A percentile compares a stretch with the other conserved stretches of the same genome.
phyloP scores from a whole-genome alignment of 2,113 vertebrate genomes.

The Halichoerus grypus region DNA sequence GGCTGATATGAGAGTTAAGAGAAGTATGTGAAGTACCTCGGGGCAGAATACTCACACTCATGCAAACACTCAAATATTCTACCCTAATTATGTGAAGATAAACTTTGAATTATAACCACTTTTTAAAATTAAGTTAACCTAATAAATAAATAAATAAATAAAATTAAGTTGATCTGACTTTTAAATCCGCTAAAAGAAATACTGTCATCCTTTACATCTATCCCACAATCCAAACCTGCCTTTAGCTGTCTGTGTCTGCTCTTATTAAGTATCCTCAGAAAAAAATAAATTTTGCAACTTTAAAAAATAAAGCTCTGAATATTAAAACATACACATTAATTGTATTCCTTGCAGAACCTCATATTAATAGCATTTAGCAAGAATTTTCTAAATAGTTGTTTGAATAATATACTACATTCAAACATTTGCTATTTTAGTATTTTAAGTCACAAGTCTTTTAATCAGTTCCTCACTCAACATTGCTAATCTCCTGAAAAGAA shows the following conservation, averaged over 20 bases:
- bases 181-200: neutral
- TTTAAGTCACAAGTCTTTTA: conserved; percentile 6
- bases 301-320: conserved; percentile 8
- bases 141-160: neutral
- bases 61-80: neutral
- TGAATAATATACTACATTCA: neutral
- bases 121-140: conserved; percentile 21
- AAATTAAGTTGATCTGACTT: conserved; percentile 9
- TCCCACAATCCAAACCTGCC: neutral
- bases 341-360: neutral
- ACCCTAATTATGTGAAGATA: conserved; percentile 30
- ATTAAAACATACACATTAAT: neutral
- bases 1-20: neutral
- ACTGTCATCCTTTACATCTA: neutral
- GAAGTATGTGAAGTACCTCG: neutral
- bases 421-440: neutral
- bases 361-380: neutral
- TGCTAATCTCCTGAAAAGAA: neutral
- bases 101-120: neutral
- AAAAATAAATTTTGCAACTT: neutral
- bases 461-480: neutral
- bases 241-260: neutral
- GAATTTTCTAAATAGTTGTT: neutral
- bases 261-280: neutral
- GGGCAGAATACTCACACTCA: neutral